Conservation (phyloP, 2,888 invertebrate species). For the Luffia ferchaultella region DNA sequence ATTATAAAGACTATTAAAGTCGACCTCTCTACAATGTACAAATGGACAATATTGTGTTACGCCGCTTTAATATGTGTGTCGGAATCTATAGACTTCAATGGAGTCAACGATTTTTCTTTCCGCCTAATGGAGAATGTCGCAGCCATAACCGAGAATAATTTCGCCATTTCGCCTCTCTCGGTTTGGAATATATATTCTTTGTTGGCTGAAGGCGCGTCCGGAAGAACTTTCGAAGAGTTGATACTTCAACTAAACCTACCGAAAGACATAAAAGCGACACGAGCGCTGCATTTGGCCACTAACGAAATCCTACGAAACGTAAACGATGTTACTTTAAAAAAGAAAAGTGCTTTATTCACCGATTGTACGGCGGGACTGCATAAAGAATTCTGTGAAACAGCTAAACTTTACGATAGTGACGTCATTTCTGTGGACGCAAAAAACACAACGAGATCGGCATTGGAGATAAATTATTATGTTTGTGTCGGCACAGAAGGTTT, state of each 20-base stretch:
- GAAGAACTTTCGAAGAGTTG: constrained; percentile 45
- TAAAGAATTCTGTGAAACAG: constrained; percentile 46
- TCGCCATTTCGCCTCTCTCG: constrained; percentile 47
- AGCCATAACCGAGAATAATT: constrained; percentile 42
- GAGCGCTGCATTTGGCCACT: constrained; percentile 36
- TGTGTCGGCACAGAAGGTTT: constrained; percentile 71
- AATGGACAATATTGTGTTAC: not conserved
- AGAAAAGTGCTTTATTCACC: constrained; percentile 40
- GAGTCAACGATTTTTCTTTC: constrained; percentile 43
- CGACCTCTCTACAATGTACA: not conserved
- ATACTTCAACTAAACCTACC: constrained; percentile 37
- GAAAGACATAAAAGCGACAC: constrained; percentile 36
- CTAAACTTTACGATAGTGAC: constrained; percentile 54
- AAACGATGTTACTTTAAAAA: constrained; percentile 37
- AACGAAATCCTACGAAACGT: constrained; percentile 30
- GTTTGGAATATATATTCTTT: constrained; percentile 50
- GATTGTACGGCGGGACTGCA: constrained; percentile 37
- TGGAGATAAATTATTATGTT: constrained; percentile 73
- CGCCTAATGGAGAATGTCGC: constrained; percentile 43
- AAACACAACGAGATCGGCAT: constrained; percentile 51
- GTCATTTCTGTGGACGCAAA: constrained; percentile 65
- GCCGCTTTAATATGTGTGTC: constrained; percentile 22
- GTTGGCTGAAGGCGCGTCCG: constrained; percentile 48
- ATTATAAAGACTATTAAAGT: too few species aligned
- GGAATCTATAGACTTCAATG: constrained; percentile 26